Base-by-base conservation (phyloP, 2,113 vertebrate genomes). In the Salvelinus sp. region DNA sequence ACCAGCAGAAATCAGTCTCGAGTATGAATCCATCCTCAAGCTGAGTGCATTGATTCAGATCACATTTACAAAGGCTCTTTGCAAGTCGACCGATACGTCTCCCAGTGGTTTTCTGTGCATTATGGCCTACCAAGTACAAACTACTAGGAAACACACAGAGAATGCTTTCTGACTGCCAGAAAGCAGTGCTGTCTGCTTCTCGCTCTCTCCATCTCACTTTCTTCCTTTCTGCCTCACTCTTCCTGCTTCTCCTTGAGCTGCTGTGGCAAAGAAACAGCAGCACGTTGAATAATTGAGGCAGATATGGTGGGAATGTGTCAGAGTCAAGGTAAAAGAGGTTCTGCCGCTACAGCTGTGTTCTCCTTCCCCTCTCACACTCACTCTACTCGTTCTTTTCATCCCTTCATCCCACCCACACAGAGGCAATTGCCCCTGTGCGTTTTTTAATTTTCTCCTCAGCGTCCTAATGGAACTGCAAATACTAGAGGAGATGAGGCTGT, bases 31-130 rank as follows among this genome's bases (percentile, higher is more conserved):
- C 70, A 76, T 76, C 77, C 82, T 62, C 74, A 80, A 75, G 72
- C 50, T 70, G 76, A 66, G 69, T 58, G 73, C 22, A 80, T 76
- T 76, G 80, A 86, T 84, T 44, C 69, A 76, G 69, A 78, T 74
- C 81, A 48, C 65, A 76, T 80, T 88, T 83, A 69, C 10, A 38
- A 69, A 81, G 76, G 57, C 75, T 81, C 63, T 79, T 77, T 78
- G 76, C 72, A 67, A 79, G 76, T 74, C 54, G 57, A 60, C 30
- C 28, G 20, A 68, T 44, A 33, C 28, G 6, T 67, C 7, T 25
- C n/a, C 22, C 22, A 13, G 22, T 64, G 64, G 5, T 66, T 66
- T 57, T 4, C 54, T 18, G 16, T 66, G 64, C 64, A 66, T 27
- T 16, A 30, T 28, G 4, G 23, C 18, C 20, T 14, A 30, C 5